Percentiles rank a stretch among this genome's conserved stretches.
Conservation (phyloP, 2,797 vertebrate species). For the Botia kubotai region DNA sequence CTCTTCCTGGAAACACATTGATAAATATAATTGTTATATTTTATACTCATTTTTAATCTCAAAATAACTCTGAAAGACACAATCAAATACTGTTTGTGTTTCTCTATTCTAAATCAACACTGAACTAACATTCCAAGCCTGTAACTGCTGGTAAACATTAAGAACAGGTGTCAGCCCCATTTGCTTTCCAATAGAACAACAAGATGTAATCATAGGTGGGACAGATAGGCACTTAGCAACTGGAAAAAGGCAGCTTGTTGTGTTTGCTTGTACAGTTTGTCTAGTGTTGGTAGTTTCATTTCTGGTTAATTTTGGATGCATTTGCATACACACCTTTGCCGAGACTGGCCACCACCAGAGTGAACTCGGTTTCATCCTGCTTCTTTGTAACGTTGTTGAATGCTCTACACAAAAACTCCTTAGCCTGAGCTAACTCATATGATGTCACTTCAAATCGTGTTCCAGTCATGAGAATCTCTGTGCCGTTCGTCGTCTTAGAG, state of each 20-base stretch:
- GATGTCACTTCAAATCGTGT: slow-evolving; percentile 84
- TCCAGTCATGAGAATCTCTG: slow-evolving; percentile 84
- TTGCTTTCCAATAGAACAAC: slow-evolving; percentile 80
- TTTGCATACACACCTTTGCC: slow-evolving; percentile 77
- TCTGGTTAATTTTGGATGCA: background rate
- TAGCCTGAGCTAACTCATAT: slow-evolving; percentile 80
- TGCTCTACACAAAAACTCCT: slow-evolving; percentile 88
- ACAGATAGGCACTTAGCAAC: slow-evolving; percentile 70
- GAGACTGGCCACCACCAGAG: slow-evolving; percentile 85
- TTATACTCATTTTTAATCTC: background rate
- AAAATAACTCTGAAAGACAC: background rate
- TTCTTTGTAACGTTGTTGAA: slow-evolving; percentile 93
- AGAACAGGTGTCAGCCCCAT: slow-evolving; percentile 81
- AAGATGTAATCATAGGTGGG: slow-evolving; percentile 67
- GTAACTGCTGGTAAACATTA: slow-evolving; percentile 75
- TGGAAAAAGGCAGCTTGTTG: slow-evolving; percentile 55
- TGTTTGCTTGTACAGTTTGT: background rate
- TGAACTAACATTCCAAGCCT: slow-evolving; percentile 64
- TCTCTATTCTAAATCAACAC: slow-evolving; percentile 62
- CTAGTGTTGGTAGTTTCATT: background rate
- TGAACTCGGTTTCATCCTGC: slow-evolving; percentile 87
- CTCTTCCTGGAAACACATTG: slow-evolving; percentile 67
- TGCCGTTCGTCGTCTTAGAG: slow-evolving; percentile 82
- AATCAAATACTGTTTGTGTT: background rate
- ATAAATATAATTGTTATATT: background rate